Base-by-base conservation (phyloP, 2,888 invertebrate genomes). In the Operophtera brumata region DNA sequence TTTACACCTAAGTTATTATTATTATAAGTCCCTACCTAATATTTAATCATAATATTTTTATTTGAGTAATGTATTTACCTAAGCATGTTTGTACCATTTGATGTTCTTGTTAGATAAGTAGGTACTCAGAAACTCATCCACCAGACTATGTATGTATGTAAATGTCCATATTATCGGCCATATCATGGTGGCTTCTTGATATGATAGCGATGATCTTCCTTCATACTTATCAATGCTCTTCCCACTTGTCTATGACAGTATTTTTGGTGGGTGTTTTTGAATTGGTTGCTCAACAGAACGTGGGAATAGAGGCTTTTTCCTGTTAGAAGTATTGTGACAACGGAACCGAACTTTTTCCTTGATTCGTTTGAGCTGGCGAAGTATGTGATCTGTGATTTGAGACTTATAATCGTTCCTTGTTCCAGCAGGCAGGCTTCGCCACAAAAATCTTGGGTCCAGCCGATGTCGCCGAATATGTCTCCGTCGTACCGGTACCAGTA, bases 401-500 rank as follows among this genome's bases (percentile, higher is more conserved):
- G 34, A n/a, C 41, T 39, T 12, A 48, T 13, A 36, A 10, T 34
- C 7, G 30, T 8, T 20, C 37, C 20, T 64, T 60, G 74, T 84
- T 83, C 14, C 80, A 85, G 80, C 67, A 84, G 84, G 46, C 86
- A 84, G 61, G 66, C 77, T 8, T 62, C 80, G 3, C 64, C 78
- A 2, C 84, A 82, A 59, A 89, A 89, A 66, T 61, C 80, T 1
- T 90, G 90, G 90, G 73, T 81, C 52, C 89, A 87, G 66, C 77
- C 81, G 4, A 52, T 84, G 46, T 65, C 80, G 10, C 75, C 82
- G 3, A 81, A 76, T 62, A 71, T 86, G 67, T 75, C 82, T 0
- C 83, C 86, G 0, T 73, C 79, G 0, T 88, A 85, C 67, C 82
- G 88, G 44, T 91, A 90, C 66, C 88, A 88, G 48, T 90, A 90